Evolutionary conservation across 2,113 vertebrate genomes (phyloP).

Genomic region (Thryonomys swinderianus): DNA sequence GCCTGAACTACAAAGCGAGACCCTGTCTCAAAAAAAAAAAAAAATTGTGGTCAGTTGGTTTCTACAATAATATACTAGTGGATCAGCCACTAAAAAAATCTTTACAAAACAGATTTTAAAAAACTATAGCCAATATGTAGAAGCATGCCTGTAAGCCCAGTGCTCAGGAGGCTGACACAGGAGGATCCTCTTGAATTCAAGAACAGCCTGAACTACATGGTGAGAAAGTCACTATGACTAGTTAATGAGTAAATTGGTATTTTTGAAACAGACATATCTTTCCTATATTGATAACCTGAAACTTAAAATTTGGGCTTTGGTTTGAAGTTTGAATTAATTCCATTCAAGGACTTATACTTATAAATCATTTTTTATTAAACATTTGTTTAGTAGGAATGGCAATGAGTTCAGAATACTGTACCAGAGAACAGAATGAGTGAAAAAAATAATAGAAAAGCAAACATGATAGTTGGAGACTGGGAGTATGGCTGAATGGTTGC

Average conservation of each 20-base stretch:
- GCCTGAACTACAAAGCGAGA: too few relatives aligned
- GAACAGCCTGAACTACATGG: not conserved
- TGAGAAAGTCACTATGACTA: not conserved
- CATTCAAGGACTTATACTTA: not conserved
- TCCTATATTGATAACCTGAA: not conserved
- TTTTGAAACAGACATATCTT: not conserved
- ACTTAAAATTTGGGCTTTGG: not conserved
- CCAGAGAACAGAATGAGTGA: not conserved
- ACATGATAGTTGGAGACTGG: not conserved
- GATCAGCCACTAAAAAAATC: not conserved
- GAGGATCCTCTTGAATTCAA: not conserved
- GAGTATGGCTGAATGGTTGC: not conserved
- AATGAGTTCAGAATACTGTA: not conserved
- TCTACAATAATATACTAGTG: not conserved
- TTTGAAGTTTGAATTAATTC: slow-evolving; percentile 18
- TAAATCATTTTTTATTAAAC: not conserved
- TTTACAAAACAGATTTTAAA: not conserved
- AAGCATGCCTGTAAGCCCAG: not conserved
- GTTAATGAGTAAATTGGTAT: not conserved
- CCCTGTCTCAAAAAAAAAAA: too few relatives aligned
- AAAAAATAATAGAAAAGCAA: slow-evolving; percentile 1
- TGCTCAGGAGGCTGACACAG: not conserved
- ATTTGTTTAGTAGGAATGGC: not conserved
- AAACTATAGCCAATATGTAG: not conserved
- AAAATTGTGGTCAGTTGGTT: not conserved